These are phyloP conservation scores for Cerastis leucographa DNA, from an alignment of 2,888 invertebrate species.

Conservation along the genomic window DNA sequence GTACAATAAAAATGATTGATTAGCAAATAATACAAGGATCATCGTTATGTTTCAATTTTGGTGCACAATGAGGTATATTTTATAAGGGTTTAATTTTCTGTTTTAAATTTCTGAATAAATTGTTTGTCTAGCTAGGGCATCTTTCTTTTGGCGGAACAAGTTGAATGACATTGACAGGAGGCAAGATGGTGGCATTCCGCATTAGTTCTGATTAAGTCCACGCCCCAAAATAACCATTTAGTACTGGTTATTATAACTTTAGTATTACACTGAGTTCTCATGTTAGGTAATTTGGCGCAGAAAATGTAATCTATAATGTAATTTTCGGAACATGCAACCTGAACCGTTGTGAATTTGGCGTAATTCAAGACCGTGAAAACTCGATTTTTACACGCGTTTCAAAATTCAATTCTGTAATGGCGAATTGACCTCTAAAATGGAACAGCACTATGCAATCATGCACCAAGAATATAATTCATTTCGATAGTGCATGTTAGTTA, in stretches of 20 bases:
- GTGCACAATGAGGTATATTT: no score
- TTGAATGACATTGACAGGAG: not conserved
- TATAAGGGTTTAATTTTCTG: not conserved
- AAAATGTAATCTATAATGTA: slow-evolving; percentile 36
- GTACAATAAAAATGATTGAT: not conserved
- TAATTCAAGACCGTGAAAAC: slow-evolving; percentile 59
- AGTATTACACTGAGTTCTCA: slow-evolving; percentile 8
- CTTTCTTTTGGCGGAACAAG: not conserved
- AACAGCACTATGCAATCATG: not conserved
- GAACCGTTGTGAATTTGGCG: slow-evolving; percentile 36
- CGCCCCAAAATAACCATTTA: not conserved
- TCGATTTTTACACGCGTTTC: slow-evolving; percentile 42
- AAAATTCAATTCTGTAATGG: slow-evolving; percentile 33
- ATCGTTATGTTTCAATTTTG: no score
- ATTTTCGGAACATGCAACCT: slow-evolving; percentile 53
- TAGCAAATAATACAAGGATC: not conserved
- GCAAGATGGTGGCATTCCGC: not conserved
- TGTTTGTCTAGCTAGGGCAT: not conserved
- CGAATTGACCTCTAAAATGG: slow-evolving; percentile 29
- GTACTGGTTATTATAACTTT: not conserved
- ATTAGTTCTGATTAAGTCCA: no score
- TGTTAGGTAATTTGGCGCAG: slow-evolving; percentile 23
- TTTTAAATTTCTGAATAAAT: not conserved
- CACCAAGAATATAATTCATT: slow-evolving; percentile 1
- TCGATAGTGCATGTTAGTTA: not conserved